A percentile compares a stretch with the other conserved stretches of the same genome.
These are phyloP conservation scores for Dendronephthya gigantea DNA, from an alignment of 64 coral and sea anemone genomes.

Conservation along the genomic window DNA sequence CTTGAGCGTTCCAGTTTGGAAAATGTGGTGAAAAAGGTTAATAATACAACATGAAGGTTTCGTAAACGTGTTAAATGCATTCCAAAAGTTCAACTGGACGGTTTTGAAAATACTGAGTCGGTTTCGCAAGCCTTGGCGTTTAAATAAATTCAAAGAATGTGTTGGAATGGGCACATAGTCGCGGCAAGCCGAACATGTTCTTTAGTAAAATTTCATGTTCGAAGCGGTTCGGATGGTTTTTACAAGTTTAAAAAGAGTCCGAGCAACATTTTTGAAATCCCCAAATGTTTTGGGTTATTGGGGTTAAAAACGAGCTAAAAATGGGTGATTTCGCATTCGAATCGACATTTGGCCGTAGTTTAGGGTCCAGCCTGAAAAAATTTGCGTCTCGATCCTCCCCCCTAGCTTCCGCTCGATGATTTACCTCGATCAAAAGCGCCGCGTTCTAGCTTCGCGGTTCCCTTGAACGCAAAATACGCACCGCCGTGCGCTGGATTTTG, in stretches of 20 bases:
- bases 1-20: too few species aligned
- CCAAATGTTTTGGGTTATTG: neutral
- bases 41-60: too few species aligned
- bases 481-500: neutral
- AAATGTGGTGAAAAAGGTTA: too few species aligned
- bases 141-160: neutral
- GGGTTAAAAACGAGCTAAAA: neutral
- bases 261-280: neutral
- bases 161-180: neutral
- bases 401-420: neutral
- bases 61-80: too few species aligned
- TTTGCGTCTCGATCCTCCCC: neutral
- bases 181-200: neutral
- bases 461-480: neutral
- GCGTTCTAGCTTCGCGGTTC: neutral
- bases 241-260: neutral
- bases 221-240: neutral
- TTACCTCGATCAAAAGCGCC: neutral
- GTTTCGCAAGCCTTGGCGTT: neutral
- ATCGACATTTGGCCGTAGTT: neutral
- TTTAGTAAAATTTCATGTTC: neutral
- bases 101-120: too few species aligned
- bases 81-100: too few species aligned
- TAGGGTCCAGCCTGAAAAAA: neutral
- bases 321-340: neutral